A percentile compares a stretch with the other conserved stretches of the same genome.
These are phyloP conservation scores for Coilia nasus DNA, from an alignment of 2,797 vertebrate genomes.

Conservation along the genomic window DNA sequence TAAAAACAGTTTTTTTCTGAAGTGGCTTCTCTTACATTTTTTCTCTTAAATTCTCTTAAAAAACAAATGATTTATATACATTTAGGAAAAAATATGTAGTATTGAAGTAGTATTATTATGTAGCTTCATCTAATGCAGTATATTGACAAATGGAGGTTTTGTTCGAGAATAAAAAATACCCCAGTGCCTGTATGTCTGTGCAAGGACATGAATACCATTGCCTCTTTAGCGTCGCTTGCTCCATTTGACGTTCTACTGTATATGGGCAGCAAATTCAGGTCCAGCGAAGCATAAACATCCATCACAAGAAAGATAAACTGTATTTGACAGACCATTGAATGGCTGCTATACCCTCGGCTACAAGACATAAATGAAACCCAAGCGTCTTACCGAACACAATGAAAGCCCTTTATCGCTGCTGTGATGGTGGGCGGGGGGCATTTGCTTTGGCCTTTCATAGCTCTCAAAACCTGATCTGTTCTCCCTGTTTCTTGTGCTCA, in stretches of 20 bases:
- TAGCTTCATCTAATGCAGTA: background rate
- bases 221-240: background rate
- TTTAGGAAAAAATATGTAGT: too few species aligned
- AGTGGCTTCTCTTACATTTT: too few species aligned
- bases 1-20: too few species aligned
- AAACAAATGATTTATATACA: too few species aligned
- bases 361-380: slow-evolving; percentile 1
- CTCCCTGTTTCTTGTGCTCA: background rate
- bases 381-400: background rate
- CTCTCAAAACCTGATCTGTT: background rate
- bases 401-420: background rate
- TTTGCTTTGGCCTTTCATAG: background rate
- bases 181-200: background rate
- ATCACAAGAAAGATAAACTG: slow-evolving; percentile 42
- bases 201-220: background rate
- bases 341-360: slow-evolving; percentile 43
- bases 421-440: background rate
- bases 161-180: background rate
- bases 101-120: too few species aligned
- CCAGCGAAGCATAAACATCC: slow-evolving; percentile 40
- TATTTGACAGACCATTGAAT: slow-evolving; percentile 49
- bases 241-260: slow-evolving; percentile 18
- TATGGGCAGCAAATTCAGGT: slow-evolving; percentile 33
- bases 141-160: background rate
- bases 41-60: too few species aligned